A percentile compares a stretch with the other conserved stretches of the same genome.
Evolutionary conservation across 2,797 vertebrate species (phyloP).

Genomic region (Malurus splendens): DNA sequence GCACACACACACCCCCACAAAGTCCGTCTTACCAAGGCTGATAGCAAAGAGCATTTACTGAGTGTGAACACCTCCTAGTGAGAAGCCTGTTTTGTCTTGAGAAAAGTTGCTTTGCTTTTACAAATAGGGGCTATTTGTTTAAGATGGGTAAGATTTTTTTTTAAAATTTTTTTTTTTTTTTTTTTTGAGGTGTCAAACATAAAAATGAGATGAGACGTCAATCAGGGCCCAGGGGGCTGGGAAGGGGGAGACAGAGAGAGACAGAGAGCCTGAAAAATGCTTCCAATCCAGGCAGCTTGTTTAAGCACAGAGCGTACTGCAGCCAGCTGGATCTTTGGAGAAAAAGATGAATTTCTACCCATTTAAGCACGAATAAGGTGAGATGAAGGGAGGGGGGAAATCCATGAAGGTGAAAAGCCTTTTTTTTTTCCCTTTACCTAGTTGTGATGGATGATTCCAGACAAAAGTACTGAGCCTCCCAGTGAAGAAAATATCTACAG

Average conservation of each 20-base stretch:
- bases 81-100: background rate
- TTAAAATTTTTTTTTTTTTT: background rate
- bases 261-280: conserved; percentile 42
- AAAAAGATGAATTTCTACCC: conserved; percentile 59
- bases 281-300: background rate
- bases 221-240: background rate
- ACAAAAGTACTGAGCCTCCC: conserved; percentile 9
- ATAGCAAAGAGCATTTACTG: background rate
- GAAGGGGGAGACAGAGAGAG: background rate
- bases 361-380: conserved; percentile 45
- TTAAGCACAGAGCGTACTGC: background rate
- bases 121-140: background rate
- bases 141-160: background rate
- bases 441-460: conserved; percentile 45
- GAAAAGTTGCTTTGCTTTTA: conserved; percentile 23
- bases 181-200: conserved; percentile 16
- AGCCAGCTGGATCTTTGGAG: conserved; percentile 19
- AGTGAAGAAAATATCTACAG: conserved; percentile 35
- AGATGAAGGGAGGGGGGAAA: background rate
- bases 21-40: background rate
- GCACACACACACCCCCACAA: rapidly evolving
- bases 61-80: background rate
- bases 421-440: background rate
- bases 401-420: conserved; percentile 41
- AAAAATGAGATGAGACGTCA: conserved; percentile 9